Conservation (phyloP, 2,113 vertebrate species). For the Nyctereutes procyonoides region DNA sequence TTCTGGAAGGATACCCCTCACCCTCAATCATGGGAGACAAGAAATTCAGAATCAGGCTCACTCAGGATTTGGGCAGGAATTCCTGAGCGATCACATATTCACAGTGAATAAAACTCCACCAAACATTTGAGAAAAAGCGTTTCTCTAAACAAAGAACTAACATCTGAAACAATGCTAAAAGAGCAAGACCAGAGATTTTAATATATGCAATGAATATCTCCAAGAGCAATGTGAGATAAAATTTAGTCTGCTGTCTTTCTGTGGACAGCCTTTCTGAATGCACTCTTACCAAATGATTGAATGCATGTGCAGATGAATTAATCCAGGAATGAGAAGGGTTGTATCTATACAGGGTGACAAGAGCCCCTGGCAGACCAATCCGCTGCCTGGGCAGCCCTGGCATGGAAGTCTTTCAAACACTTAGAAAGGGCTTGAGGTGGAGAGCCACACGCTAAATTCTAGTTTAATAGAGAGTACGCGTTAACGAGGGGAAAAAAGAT, state of each 20-base stretch:
- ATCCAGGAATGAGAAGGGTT: background rate
- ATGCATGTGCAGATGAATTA: background rate
- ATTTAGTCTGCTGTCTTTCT: background rate
- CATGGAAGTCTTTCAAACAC: background rate
- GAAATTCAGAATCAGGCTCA: background rate
- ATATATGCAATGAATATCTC: background rate
- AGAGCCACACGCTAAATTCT: background rate
- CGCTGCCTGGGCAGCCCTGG: fast-evolving
- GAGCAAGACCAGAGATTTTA: background rate
- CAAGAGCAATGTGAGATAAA: background rate
- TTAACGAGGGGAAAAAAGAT: background rate
- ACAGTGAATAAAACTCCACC: background rate
- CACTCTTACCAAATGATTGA: background rate
- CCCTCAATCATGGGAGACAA: no score
- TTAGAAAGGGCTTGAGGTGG: no score
- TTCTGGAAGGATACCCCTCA: background rate
- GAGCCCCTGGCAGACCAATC: background rate
- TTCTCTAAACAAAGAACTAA: background rate
- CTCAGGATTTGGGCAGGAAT: fast-evolving
- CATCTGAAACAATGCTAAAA: background rate
- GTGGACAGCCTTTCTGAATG: background rate
- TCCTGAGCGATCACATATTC: background rate
- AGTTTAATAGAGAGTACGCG: background rate
- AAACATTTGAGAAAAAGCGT: background rate
- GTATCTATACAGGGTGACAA: no score